Conservation (phyloP, 2,113 vertebrate species). For the Bothrops jararaca region DNA sequence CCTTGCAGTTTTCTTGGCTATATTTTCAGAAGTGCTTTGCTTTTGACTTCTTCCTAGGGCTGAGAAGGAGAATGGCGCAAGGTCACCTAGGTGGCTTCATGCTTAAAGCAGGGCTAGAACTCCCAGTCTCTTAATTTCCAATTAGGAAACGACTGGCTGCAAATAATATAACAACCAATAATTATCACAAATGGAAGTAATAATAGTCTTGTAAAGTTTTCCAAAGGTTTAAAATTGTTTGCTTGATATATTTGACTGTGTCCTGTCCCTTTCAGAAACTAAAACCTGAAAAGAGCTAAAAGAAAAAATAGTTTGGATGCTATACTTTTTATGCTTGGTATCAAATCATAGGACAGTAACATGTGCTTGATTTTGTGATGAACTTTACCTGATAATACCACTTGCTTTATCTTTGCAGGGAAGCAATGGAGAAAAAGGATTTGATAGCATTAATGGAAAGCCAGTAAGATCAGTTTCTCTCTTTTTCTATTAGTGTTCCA, state of each 20-base stretch:
- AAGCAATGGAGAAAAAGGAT: conserved; percentile 28
- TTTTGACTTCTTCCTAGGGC: background rate
- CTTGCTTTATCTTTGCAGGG: conserved; percentile 27
- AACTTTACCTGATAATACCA: background rate
- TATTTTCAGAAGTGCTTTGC: background rate
- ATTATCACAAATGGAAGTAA: background rate
- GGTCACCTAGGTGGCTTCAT: background rate
- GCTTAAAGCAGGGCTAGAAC: background rate
- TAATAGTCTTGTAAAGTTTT: background rate
- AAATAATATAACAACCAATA: background rate
- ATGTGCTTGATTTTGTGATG: background rate
- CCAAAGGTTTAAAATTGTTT: background rate
- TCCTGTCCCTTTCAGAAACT: background rate
- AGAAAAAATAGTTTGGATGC: background rate
- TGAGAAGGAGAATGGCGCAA: background rate
- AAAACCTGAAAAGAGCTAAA: background rate
- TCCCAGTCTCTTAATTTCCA: background rate
- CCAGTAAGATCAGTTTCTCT: conserved; percentile 46
- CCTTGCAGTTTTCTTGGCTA: background rate
- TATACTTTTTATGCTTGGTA: background rate
- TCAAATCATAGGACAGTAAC: background rate
- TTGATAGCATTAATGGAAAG: conserved; percentile 58
- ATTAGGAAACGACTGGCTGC: background rate
- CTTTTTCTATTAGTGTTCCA: too few relatives aligned
- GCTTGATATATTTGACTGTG: too few relatives aligned